Evolutionary conservation across 2,888 invertebrate species (phyloP).

Genomic region (Noctua fimbriata): DNA sequence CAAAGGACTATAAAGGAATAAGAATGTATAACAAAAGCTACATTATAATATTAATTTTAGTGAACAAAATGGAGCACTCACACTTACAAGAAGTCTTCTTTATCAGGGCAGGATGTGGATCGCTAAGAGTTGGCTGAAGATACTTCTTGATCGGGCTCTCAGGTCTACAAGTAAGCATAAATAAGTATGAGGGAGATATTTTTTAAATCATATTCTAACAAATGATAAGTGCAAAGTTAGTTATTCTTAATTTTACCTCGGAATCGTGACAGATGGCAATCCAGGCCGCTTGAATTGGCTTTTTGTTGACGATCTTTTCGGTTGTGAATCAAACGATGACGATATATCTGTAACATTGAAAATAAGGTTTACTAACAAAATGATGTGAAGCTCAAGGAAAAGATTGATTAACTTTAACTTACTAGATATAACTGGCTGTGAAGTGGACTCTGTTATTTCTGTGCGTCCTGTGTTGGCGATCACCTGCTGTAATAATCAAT

Average conservation of each 20-base stretch:
- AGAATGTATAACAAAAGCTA: not conserved
- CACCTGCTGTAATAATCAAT: slow-evolving; percentile 72
- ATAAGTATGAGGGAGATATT: not conserved
- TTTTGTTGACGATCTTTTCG: slow-evolving; percentile 84
- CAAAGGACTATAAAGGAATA: not conserved
- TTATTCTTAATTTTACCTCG: slow-evolving; percentile 75
- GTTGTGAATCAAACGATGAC: slow-evolving; percentile 84
- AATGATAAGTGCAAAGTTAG: not conserved
- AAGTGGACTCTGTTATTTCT: slow-evolving; percentile 87
- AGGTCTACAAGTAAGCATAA: slow-evolving; percentile 90
- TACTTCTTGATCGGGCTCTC: slow-evolving; percentile 95
- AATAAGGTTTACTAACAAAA: slow-evolving; percentile 10
- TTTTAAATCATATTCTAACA: not conserved
- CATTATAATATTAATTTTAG: not conserved
- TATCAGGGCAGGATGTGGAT: slow-evolving; percentile 91
- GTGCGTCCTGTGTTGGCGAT: slow-evolving; percentile 80
- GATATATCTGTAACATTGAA: slow-evolving; percentile 75
- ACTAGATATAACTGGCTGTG: slow-evolving; percentile 87
- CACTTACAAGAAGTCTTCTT: slow-evolving; percentile 91
- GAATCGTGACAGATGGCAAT: slow-evolving; percentile 82
- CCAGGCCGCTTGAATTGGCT: slow-evolving; percentile 85
- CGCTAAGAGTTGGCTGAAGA: slow-evolving; percentile 95
- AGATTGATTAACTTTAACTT: slow-evolving; percentile 60
- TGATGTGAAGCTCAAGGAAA: not conserved
- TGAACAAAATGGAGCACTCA: slow-evolving; percentile 31